Conservation (phyloP, 1,140 invertebrate species). For the Drosophila ogumai region DNA sequence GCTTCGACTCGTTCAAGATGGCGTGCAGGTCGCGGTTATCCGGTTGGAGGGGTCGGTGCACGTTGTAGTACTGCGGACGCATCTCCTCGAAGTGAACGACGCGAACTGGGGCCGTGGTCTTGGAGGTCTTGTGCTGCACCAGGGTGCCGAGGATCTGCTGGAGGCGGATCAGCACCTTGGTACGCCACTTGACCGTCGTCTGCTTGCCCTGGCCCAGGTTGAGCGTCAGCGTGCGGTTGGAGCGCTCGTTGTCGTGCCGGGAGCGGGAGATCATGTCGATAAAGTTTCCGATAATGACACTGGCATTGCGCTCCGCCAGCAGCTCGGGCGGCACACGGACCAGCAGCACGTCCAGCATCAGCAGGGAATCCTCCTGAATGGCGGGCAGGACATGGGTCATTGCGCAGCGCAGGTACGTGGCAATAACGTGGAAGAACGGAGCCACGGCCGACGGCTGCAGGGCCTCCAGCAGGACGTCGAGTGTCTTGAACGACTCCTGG, state of each 20-base stretch:
- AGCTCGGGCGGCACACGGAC: conserved; percentile 86
- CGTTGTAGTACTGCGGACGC: conserved; percentile 58
- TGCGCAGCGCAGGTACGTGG: conserved; percentile 92
- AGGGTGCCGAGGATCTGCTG: conserved; percentile 87
- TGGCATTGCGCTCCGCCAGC: conserved; percentile 87
- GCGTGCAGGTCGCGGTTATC: conserved; percentile 34
- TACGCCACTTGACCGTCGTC: conserved; percentile 90
- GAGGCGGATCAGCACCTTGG: conserved; percentile 89
- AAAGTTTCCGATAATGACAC: conserved; percentile 90
- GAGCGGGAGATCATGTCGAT: conserved; percentile 92
- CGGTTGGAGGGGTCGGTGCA: conserved; percentile 1
- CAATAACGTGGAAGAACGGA: conserved; percentile 91
- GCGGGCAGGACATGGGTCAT: conserved; percentile 93
- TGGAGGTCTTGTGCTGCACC: conserved; percentile 58
- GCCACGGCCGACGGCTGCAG: conserved; percentile 85
- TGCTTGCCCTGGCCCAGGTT: conserved; percentile 88
- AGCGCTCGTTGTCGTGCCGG: conserved; percentile 87
- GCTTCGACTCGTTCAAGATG: conserved; percentile 38
- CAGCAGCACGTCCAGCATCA: conserved; percentile 90
- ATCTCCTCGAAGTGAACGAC: conserved; percentile 45
- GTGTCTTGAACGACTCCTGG: conserved; percentile 88
- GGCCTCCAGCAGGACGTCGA: conserved; percentile 88
- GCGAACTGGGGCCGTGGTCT: background rate
- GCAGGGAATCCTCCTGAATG: conserved; percentile 92
- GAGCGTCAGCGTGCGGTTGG: conserved; percentile 87